phyloP scores from a whole-genome alignment of 2,113 vertebrate genomes.

The Podarcis cretensis region DNA sequence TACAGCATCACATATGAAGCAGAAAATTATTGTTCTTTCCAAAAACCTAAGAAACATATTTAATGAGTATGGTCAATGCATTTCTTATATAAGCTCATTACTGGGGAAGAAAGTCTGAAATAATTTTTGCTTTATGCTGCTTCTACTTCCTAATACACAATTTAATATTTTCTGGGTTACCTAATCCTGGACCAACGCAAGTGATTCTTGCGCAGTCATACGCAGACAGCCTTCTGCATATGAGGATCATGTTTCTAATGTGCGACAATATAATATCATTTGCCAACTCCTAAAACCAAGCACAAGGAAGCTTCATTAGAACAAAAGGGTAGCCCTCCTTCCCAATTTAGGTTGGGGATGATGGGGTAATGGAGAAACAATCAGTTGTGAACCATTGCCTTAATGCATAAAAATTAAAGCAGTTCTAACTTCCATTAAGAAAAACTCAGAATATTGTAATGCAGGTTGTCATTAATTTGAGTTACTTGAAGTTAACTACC shows the following conservation, averaged over 20 bases:
- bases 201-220: neutral
- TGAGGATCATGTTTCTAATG: neutral
- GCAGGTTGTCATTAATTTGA: neutral
- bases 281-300: neutral
- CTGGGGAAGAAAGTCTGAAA: neutral
- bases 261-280: neutral
- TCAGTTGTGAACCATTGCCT: too few relatives aligned
- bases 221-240: neutral
- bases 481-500: too few relatives aligned
- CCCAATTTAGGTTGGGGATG: neutral
- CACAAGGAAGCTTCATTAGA: neutral
- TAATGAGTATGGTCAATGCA: neutral
- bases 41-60: neutral
- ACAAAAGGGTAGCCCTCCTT: neutral
- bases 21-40: neutral
- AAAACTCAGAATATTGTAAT: neutral
- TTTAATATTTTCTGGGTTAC: neutral
- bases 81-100: neutral
- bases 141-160: too few relatives aligned
- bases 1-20: too few relatives aligned
- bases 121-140: neutral
- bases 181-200: neutral
- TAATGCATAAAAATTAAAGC: neutral
- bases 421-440: neutral
- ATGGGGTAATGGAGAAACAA: too few relatives aligned